A percentile compares a stretch with the other conserved stretches of the same genome.
Conservation (phyloP, 2,888 invertebrate species). For the Tuta absoluta region DNA sequence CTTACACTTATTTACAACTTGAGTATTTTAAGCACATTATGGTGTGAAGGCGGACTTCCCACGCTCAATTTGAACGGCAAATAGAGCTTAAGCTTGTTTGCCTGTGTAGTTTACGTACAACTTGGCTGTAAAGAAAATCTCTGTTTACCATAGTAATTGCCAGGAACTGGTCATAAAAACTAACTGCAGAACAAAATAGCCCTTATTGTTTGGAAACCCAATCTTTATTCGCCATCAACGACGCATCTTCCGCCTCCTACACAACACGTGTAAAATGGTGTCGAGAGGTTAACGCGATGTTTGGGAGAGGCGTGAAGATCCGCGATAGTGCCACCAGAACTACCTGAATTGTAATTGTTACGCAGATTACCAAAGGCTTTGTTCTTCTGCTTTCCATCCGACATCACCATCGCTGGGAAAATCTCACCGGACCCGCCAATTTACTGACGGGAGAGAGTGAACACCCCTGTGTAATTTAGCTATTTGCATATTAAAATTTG, state of each 20-base stretch:
- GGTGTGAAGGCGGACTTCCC: not conserved
- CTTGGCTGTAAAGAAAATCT: not conserved
- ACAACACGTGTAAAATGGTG: slow-evolving; percentile 15
- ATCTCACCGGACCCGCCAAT: slow-evolving; percentile 15
- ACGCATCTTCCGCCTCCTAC: not conserved
- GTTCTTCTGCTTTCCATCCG: slow-evolving; percentile 18
- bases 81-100: slow-evolving; percentile 9
- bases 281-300: slow-evolving; percentile 11
- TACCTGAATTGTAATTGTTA: slow-evolving; percentile 27
- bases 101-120: slow-evolving; percentile 6
- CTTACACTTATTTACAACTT: not conserved
- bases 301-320: slow-evolving; percentile 27
- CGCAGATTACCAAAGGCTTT: slow-evolving; percentile 22
- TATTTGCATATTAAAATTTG: slow-evolving; percentile 10
- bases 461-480: slow-evolving; percentile 5
- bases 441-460: slow-evolving; percentile 19
- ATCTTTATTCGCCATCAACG: slow-evolving; percentile 3
- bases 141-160: not conserved
- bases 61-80: slow-evolving; percentile 9
- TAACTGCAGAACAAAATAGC: not conserved
- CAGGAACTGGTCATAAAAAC: not conserved
- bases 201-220: not conserved
- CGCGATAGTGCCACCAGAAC: slow-evolving; percentile 5
- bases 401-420: slow-evolving; percentile 10
- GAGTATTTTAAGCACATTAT: not conserved